phyloP scores from a whole-genome alignment of 2,888 invertebrate species.

The Leptothorax acervorum region DNA sequence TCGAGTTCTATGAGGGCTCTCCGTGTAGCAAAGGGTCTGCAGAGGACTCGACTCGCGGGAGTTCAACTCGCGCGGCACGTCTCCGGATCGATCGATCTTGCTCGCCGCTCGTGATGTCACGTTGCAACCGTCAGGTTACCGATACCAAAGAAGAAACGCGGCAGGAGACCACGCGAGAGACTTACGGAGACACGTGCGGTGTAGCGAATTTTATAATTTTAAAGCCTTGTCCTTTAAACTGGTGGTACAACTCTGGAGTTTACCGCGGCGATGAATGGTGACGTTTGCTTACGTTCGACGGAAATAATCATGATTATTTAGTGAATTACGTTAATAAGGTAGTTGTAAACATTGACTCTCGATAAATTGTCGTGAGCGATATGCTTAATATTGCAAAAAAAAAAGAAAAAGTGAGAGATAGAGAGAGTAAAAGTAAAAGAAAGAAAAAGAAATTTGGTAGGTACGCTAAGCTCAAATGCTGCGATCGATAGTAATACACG shows the following conservation, averaged over 20 bases:
- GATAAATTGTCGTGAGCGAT: conserved; percentile 3
- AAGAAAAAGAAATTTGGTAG: background rate
- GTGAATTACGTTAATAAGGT: background rate
- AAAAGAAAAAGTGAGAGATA: background rate
- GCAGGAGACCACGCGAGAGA: conserved; percentile 11
- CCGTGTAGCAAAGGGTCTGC: conserved; percentile 13
- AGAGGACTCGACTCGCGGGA: conserved; percentile 33
- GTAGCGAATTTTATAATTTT: conserved; percentile 17
- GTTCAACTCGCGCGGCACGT: conserved; percentile 38
- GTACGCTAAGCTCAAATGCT: background rate
- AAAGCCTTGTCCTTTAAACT: background rate
- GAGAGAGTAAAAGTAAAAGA: background rate
- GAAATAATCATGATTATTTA: background rate
- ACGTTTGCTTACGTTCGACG: background rate
- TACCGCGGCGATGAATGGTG: background rate
- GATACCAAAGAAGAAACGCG: conserved; percentile 35
- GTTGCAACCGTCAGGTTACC: conserved; percentile 36
- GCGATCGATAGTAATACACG: conserved; percentile 15
- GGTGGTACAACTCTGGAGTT: background rate
- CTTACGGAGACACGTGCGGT: conserved; percentile 6
- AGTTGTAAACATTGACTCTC: background rate
- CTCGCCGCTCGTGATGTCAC: conserved; percentile 35
- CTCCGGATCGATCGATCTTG: conserved; percentile 46
- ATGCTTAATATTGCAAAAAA: background rate
- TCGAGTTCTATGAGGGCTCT: conserved; percentile 25